Conservation (phyloP, 2,888 invertebrate genomes). For the Danaus chrysippus region DNA sequence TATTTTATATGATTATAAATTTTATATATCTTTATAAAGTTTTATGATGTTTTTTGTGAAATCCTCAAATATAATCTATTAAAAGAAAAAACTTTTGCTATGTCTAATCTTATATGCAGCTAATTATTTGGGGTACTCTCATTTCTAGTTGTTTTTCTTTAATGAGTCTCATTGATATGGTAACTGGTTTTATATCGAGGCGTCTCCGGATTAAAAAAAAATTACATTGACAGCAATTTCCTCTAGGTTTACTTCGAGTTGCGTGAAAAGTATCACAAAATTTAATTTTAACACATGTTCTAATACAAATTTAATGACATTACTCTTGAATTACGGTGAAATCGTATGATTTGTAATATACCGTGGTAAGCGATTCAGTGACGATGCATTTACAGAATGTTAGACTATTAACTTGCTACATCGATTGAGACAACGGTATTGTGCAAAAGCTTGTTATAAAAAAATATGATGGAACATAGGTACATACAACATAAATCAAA, state of each 20-base stretch:
- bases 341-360: conserved; percentile 25
- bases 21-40: too few species aligned
- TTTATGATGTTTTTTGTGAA: too few species aligned
- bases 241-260: background rate
- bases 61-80: too few species aligned
- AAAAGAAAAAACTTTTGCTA: too few species aligned
- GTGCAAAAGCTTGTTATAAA: background rate
- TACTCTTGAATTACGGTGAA: conserved; percentile 28
- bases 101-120: too few species aligned
- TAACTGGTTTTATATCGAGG: conserved; percentile 14
- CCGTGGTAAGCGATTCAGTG: conserved; percentile 20
- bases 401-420: conserved; percentile 31
- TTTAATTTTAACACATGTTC: conserved; percentile 5
- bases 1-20: too few species aligned
- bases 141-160: conserved; percentile 13
- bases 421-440: conserved; percentile 23
- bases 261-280: background rate
- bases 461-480: background rate
- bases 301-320: conserved; percentile 28
- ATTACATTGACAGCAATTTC: conserved; percentile 2
- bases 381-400: conserved; percentile 24
- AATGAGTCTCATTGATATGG: conserved; percentile 11
- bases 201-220: conserved; percentile 11
- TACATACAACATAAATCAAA: background rate
- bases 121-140: conserved; percentile 5